Base-by-base conservation (phyloP, 2,888 invertebrate species). In the Cephus pygmeus region DNA sequence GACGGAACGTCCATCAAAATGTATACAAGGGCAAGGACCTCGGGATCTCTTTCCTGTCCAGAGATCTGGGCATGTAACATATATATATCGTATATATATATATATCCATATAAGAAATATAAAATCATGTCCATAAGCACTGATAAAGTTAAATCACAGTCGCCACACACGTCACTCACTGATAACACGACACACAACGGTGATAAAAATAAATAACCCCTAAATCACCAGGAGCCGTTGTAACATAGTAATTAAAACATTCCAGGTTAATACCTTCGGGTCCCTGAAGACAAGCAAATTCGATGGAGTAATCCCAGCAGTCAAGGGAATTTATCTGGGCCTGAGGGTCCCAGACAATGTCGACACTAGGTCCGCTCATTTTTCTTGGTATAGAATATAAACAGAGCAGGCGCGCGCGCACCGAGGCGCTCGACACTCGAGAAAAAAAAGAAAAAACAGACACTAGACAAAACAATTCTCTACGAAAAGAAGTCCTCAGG, bases 271-370 rank as follows among this genome's bases (percentile, higher is more conserved):
- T 90, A 96, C 96, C 96, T 95, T 96, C 94, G 83, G 94, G 95
- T 87, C 95, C 96, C 90, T 95, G 94, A 86, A 96, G 93, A 91
- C 96, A 96, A 90, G 96, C 96, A 92, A 96, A 92, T 91, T 96
- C 96, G 86, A 96, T 95, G 75, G 96, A 95, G 90, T 96, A 97
- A 93, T 96, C 96, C 96, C 96, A 97, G 87, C 95, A 94, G 90
- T 96, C 96, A 91, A 96, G 92, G 76, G 96, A 96, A 88, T 94
- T 95, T 84, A 95, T 92, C 81, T 94, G 91, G 73, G 92, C 87
- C 79, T 91, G 86, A 33, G 90, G 88, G 56, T 91, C 91, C 90
- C 90, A 91, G 85, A 88, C 92, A 87, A 85, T 90, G 84, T 88
- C 92, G 88, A 86, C 90, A 90, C 85, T 89, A 76, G 85, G 85